phyloP scores from a whole-genome alignment of 2,888 invertebrate species.

The Allygus modestus region DNA sequence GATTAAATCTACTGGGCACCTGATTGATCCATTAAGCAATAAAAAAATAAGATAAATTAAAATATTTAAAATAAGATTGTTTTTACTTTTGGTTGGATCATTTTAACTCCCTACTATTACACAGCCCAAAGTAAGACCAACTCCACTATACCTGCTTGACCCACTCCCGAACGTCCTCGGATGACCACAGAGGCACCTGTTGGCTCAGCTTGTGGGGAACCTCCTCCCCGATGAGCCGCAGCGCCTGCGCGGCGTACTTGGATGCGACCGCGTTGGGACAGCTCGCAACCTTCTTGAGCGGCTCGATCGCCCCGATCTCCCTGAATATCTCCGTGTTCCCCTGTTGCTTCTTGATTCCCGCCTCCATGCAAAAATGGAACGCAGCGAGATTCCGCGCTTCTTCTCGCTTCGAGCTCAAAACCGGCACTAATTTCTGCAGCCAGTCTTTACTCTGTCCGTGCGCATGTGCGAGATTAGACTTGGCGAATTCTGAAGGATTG shows the following conservation, averaged over 20 bases:
- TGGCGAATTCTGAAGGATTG: conserved; percentile 96
- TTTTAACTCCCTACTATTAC: no score
- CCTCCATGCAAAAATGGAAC: conserved; percentile 99
- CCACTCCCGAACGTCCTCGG: conserved; percentile 98
- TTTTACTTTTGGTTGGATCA: no score
- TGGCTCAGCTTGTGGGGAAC: conserved; percentile 98
- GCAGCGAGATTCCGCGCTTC: conserved; percentile 98
- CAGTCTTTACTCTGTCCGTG: conserved; percentile 98
- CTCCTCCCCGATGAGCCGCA: conserved; percentile 95
- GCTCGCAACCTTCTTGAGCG: conserved; percentile 96
- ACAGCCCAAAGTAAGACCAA: no score
- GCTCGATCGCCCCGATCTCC: conserved; percentile 96
- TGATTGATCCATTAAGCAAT: no score
- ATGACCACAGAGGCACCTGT: conserved; percentile 98
- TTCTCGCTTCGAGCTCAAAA: conserved; percentile 95
- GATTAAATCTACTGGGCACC: no score
- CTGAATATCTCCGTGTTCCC: conserved; percentile 94
- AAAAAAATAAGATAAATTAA: no score
- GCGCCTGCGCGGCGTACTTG: conserved; percentile 95
- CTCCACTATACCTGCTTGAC: conserved; percentile 85
- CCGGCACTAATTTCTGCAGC: conserved; percentile 94
- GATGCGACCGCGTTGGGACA: conserved; percentile 99
- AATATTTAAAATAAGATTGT: no score
- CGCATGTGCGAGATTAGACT: conserved; percentile 93
- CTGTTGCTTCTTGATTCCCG: conserved; percentile 96